A percentile compares a stretch with the other conserved stretches of the same genome.
Conservation (phyloP, 2,113 vertebrate species). For the Ardeotis arabs region DNA sequence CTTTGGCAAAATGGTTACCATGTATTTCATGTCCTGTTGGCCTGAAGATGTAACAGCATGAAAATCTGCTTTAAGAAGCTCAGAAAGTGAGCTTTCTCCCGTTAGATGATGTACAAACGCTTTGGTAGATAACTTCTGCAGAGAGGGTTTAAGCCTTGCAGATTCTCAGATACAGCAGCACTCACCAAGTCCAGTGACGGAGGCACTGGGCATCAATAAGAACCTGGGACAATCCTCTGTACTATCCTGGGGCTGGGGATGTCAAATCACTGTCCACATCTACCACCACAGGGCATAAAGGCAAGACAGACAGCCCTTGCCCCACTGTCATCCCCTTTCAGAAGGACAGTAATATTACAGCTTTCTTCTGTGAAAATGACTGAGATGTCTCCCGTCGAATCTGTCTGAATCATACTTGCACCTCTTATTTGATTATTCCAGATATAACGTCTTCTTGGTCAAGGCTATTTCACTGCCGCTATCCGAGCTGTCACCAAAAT, state of each 20-base stretch:
- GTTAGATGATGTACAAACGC: not conserved
- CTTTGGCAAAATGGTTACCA: not conserved
- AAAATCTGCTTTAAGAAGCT: not conserved
- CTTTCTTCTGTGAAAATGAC: not conserved
- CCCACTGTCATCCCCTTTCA: not conserved
- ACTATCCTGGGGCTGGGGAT: not conserved
- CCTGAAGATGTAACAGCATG: not conserved
- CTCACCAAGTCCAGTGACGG: not conserved
- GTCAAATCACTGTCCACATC: not conserved
- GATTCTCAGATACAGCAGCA: not conserved
- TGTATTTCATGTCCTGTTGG: not conserved
- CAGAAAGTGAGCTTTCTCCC: not conserved
- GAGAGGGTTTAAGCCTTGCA: not conserved
- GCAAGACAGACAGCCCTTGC: not conserved
- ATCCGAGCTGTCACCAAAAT: slow-evolving; percentile 27
- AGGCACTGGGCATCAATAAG: not conserved
- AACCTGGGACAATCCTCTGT: not conserved
- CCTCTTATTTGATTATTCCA: not conserved
- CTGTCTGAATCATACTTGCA: not conserved
- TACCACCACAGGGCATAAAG: not conserved
- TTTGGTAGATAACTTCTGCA: not conserved
- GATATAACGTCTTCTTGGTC: slow-evolving; percentile 57
- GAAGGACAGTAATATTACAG: not conserved
- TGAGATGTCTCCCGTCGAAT: not conserved
- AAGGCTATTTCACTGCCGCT: not conserved